Evolutionary conservation across 2,113 vertebrate species (phyloP), one percentile per base, ranked within the genome.

Genomic region (Xenopus borealis): DNA sequence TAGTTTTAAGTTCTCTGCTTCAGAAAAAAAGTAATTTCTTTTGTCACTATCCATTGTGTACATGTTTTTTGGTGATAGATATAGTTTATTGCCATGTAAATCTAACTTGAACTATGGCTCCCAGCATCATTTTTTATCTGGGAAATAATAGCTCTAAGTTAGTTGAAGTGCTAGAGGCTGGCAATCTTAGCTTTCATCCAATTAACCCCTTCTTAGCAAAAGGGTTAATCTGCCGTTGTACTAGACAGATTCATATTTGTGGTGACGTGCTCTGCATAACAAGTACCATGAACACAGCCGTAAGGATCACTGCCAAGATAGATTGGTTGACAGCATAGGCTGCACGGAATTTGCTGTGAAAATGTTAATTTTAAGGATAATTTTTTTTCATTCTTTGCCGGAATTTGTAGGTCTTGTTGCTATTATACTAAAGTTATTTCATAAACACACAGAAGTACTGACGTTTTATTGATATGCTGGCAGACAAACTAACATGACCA

Each of bases 401-500:
- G 72, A 86, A 83, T 86, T 83, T 80, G 78, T 85, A 83, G 69
- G 82, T 86, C 86, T 83, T 84, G 62, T 84, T 84, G 78, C 81
- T 86, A 77, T 70, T 82, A 82, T 82, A 83, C 82, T 72, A 77
- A 80, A 81, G 83, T 84, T 89, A 83, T 86, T 86, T 86, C 89
- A 89, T 86, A 85, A 78, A 71, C 68, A 83, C 78, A 67, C 66
- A 76, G n/a, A 46, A 55, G 53, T 83, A 84, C 78, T 87, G 83
- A 84, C 84, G 80, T 85, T 89, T 83, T 88, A 82, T 90, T 91
- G 91, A 91, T 90, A 83, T 69, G 83, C 81, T 92, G 91, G 89
- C 90, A 89, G 82, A 85, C 88, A 85, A 88, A 87, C 87, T 89
- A 89, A 92, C 84, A 89, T 89, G 89, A 90, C 88, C 75, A 73